These are phyloP conservation scores for Trichonephila clavipes DNA, from an alignment of 1,140 invertebrate genomes.

Conservation along the genomic window DNA sequence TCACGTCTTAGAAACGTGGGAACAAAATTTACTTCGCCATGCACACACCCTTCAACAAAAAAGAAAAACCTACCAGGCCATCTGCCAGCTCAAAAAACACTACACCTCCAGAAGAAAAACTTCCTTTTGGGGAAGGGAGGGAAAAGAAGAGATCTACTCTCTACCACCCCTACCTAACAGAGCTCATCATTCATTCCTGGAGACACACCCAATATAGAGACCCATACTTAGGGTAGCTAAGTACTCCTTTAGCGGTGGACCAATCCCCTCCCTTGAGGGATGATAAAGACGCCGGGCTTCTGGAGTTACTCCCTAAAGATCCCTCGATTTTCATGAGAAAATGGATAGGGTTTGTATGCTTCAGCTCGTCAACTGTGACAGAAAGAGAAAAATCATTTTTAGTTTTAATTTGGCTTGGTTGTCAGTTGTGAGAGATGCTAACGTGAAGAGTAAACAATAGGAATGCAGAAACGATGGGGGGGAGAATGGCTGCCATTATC, in stretches of 20 bases:
- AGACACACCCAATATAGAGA: not conserved
- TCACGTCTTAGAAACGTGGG: not conserved
- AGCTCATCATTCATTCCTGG: constrained; percentile 37
- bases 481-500: no score
- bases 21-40: not conserved
- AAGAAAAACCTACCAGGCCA: constrained; percentile 10
- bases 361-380: not conserved
- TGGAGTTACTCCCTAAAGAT: constrained; percentile 47
- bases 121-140: not conserved
- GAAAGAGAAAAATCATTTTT: not conserved
- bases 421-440: not conserved
- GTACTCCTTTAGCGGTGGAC: constrained; percentile 36
- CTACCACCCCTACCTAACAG: not conserved
- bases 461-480: not conserved
- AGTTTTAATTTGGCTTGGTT: not conserved
- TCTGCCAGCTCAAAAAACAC: constrained; percentile 11
- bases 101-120: not conserved
- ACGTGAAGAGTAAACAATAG: not conserved
- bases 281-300: constrained; percentile 35
- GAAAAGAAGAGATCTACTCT: not conserved
- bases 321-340: not conserved
- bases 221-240: constrained; percentile 27
- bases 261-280: not conserved
- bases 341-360: not conserved
- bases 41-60: constrained; percentile 16